These are phyloP conservation scores for Peucedramus taeniatus DNA, from an alignment of 2,113 vertebrate genomes.

Conservation along the genomic window DNA sequence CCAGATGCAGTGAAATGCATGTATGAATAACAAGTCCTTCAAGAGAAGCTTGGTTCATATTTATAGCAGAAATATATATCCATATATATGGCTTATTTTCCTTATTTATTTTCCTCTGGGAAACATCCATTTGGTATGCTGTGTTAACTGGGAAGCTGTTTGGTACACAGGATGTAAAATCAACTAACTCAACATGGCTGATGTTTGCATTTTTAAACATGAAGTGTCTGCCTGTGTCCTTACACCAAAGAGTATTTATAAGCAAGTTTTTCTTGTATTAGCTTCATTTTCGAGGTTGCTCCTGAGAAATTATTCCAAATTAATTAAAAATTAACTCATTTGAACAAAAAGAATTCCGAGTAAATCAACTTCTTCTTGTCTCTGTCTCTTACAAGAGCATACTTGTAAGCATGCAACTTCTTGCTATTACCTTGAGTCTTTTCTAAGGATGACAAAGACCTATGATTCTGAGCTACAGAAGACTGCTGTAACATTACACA, in stretches of 20 bases:
- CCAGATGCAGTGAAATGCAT: neutral
- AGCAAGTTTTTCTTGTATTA: neutral
- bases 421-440: neutral
- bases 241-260: accelerated
- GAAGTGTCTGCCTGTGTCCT: neutral
- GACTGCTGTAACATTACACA: neutral
- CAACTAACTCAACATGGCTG: neutral
- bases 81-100: neutral
- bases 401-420: neutral
- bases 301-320: neutral
- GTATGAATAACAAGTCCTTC: neutral
- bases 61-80: neutral
- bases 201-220: neutral
- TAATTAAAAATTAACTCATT: neutral
- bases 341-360: neutral
- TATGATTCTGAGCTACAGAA: neutral
- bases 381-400: neutral
- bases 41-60: neutral
- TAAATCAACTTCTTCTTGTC: neutral
- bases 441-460: neutral
- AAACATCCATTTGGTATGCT: neutral
- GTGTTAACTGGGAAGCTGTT: neutral
- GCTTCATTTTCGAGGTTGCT: neutral
- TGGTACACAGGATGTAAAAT: neutral
- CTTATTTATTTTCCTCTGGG: neutral